Conservation (phyloP, 1,140 invertebrate species). For the Stratiolaelaps scimitus region DNA sequence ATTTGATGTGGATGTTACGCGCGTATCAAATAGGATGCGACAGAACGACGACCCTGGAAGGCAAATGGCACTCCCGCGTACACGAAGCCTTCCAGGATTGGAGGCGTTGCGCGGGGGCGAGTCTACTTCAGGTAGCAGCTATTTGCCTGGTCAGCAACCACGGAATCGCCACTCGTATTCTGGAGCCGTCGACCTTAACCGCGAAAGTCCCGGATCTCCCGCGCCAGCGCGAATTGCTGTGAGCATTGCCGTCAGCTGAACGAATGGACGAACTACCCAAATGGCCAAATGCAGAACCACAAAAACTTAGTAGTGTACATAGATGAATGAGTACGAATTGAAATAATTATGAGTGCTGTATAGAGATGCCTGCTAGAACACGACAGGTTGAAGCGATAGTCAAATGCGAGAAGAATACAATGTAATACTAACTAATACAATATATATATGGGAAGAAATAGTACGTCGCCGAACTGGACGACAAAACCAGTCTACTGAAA, state of each 20-base stretch:
- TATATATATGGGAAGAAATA: too few relatives aligned
- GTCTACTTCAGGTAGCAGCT: background rate
- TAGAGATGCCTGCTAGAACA: too few relatives aligned
- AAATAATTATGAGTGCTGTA: too few relatives aligned
- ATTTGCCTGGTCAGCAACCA: background rate
- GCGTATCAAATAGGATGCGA: background rate
- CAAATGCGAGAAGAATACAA: too few relatives aligned
- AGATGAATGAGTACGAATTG: too few relatives aligned
- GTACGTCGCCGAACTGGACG: too few relatives aligned
- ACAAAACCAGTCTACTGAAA: too few relatives aligned
- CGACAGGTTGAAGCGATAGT: too few relatives aligned
- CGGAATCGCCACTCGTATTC: constrained; percentile 27
- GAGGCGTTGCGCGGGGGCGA: background rate
- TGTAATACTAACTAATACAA: too few relatives aligned
- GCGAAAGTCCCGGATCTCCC: background rate
- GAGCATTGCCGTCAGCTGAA: constrained; percentile 24
- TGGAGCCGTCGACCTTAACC: constrained; percentile 12
- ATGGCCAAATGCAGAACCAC: too few relatives aligned
- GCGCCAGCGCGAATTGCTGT: background rate
- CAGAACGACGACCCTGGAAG: background rate
- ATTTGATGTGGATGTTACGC: too few relatives aligned
- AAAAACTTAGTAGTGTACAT: too few relatives aligned
- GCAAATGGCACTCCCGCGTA: background rate
- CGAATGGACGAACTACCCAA: background rate
- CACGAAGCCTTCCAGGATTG: constrained; percentile 5